These are phyloP conservation scores for Phytoseiulus persimilis DNA, from an alignment of 2,888 invertebrate genomes.

Conservation along the genomic window DNA sequence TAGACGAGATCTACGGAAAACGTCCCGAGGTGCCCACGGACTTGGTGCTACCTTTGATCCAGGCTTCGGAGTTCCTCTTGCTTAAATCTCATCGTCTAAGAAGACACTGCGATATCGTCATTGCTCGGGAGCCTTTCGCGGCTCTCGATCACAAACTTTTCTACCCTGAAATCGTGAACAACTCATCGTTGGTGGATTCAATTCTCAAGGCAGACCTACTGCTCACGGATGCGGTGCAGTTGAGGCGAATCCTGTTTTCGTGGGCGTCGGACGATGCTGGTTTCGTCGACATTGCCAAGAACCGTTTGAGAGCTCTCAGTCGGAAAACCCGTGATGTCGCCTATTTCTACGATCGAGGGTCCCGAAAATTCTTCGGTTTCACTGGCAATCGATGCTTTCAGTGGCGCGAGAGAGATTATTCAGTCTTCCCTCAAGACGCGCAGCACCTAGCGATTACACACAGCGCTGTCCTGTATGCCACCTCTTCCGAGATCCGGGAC, in stretches of 20 bases:
- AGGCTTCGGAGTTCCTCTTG: not conserved
- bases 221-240: not conserved
- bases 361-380: not conserved
- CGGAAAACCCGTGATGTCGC: not conserved
- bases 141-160: not conserved
- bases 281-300: not conserved
- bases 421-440: not conserved
- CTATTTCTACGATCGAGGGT: not conserved
- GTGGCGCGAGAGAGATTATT: not conserved
- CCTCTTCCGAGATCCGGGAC: not conserved
- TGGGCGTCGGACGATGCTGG: slow-evolving; percentile 9
- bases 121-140: not conserved
- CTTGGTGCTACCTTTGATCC: slow-evolving; percentile 12
- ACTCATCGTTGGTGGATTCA: not conserved
- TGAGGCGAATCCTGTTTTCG: not conserved
- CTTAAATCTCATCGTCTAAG: not conserved
- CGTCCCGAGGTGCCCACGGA: not conserved
- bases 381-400: not conserved
- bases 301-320: not conserved
- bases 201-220: slow-evolving; percentile 8
- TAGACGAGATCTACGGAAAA: slow-evolving; percentile 15
- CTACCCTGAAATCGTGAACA: not conserved
- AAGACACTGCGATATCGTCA: not conserved
- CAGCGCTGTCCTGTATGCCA: not conserved
- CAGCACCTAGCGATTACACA: not conserved